Conservation (phyloP, 2,113 vertebrate genomes). For the Bagarius yarrelli region DNA sequence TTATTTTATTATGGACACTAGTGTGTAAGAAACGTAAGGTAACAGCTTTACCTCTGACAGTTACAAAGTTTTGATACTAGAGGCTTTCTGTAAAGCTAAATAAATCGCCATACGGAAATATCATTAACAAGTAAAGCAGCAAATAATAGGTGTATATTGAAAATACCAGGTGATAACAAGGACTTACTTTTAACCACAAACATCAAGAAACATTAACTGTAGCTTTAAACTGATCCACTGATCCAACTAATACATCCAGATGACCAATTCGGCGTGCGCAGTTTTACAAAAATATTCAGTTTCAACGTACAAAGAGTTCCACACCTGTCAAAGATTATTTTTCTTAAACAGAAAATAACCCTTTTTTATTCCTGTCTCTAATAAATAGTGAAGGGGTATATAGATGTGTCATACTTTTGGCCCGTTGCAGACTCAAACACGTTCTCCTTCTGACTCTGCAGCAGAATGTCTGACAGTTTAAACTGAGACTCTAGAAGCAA, state of each 20-base stretch:
- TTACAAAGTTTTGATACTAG: too few relatives aligned
- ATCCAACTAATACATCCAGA: too few relatives aligned
- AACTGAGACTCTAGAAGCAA: constrained; percentile 89
- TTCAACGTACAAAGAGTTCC: neutral
- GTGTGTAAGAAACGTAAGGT: too few relatives aligned
- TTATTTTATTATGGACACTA: too few relatives aligned
- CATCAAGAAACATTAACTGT: too few relatives aligned
- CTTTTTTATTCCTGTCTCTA: neutral
- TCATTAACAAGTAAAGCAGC: neutral
- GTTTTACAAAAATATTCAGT: neutral
- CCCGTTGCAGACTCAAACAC: constrained; percentile 61
- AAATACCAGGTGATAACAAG: neutral
- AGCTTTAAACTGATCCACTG: too few relatives aligned
- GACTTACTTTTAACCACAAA: too few relatives aligned
- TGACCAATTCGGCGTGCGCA: neutral
- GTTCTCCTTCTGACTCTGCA: constrained; percentile 83
- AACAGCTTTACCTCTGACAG: too few relatives aligned
- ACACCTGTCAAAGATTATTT: neutral
- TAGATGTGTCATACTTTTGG: constrained; percentile 64
- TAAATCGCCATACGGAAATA: too few relatives aligned
- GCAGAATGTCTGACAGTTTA: constrained; percentile 79
- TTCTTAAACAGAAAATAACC: neutral
- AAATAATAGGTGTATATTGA: neutral
- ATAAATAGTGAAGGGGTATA: neutral
- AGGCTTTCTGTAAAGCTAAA: too few relatives aligned